A percentile compares a stretch with the other conserved stretches of the same genome.
Conservation (phyloP, 2,113 vertebrate species). For the Pachyramphus minor region DNA sequence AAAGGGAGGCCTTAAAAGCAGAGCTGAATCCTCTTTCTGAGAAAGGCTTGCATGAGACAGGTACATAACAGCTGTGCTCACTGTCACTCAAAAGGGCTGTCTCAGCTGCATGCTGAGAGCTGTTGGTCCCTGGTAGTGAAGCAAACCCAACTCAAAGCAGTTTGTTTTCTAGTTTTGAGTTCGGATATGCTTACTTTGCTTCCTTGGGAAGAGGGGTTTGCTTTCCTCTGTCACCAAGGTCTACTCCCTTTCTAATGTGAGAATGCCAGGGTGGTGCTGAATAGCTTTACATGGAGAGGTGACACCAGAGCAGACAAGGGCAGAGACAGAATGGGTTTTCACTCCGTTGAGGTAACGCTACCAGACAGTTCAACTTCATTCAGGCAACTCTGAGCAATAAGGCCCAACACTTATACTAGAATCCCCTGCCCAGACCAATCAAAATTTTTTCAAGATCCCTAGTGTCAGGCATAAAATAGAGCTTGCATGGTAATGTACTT, state of each 20-base stretch:
- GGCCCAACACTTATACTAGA: background rate
- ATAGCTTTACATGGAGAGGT: background rate
- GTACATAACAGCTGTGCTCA: background rate
- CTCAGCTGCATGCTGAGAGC: background rate
- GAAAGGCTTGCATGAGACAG: background rate
- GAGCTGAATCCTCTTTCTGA: background rate
- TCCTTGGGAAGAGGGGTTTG: background rate
- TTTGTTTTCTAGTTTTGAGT: background rate
- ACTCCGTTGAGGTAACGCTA: background rate
- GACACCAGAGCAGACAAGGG: background rate
- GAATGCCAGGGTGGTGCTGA: background rate
- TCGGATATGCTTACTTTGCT: background rate
- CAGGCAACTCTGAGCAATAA: background rate
- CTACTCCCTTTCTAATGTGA: background rate
- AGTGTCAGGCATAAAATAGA: background rate
- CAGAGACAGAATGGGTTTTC: background rate
- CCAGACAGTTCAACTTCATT: background rate
- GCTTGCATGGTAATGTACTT: background rate
- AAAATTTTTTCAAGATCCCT: background rate
- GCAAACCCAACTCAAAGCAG: background rate
- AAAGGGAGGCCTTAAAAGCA: background rate
- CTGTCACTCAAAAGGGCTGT: background rate
- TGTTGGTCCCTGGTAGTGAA: background rate
- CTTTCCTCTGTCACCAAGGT: background rate
- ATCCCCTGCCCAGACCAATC: background rate